Evolutionary conservation across 2,113 vertebrate genomes (phyloP), one percentile per base, ranked within the genome.

Genomic region (Empidonax traillii): DNA sequence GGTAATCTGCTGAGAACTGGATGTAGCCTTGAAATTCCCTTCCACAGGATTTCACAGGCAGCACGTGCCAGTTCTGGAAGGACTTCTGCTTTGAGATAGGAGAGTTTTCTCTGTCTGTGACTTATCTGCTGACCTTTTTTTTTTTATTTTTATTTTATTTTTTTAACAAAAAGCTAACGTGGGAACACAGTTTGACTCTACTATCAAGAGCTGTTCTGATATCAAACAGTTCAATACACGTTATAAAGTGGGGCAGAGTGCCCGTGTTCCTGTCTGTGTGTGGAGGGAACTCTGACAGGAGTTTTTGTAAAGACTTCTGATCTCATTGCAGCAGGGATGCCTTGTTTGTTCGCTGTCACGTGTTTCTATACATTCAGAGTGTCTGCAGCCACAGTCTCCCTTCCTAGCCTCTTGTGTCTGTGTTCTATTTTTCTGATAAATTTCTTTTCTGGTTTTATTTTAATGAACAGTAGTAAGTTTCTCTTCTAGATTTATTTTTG

Each of bases 31-130:
- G 78, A 63, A 78, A 75, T 87, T 80, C 35, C 35, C 15, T 39
- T 72, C 21, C 33, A 4, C 27, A 7, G 69, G 46, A 14, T 37
- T 93, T 43, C n/a, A 58, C 63, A 14, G 43, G 52, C 43, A 55
- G 22, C 1, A 6, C 3, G 0, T 62, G 7, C 47, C 2, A 3
- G 0, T 51, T 63, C 44, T 87, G 69, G 35, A 52, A 77, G 25
- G 68, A 56, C 14, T 46, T 49, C 19, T 68, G 4, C 39, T 73
- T 67, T 28, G 35, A 74, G 5, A 47, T 14, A 30, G 44, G 55
- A 21, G 19, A 25, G 16, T 47, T 84, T 74, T 65, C 33, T 76
- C 18, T 41, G 1, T 67, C 65, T 78, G 22, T 65, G 73, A 37
- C 43, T n/a, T 58, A 6, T 52, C 52, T 62, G 37, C 63, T 61